Conservation (phyloP, 2,797 vertebrate species). For the Tauraco hartlaubi region DNA sequence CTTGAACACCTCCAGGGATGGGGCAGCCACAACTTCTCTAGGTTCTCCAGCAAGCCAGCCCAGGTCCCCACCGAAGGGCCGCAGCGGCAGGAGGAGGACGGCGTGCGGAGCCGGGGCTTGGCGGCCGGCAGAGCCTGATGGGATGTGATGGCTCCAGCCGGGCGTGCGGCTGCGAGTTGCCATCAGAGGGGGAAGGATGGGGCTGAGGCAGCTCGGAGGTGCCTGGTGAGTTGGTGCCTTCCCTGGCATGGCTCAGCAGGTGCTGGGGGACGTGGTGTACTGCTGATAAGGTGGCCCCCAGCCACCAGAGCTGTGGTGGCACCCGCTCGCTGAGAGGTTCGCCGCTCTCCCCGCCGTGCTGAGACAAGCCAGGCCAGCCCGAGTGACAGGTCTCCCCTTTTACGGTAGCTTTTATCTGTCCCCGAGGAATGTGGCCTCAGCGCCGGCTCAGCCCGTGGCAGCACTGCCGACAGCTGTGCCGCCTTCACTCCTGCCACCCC, state of each 20-base stretch:
- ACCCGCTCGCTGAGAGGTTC: neutral
- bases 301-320: neutral
- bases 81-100: fast-evolving
- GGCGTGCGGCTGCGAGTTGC: neutral
- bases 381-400: slow-evolving; percentile 63
- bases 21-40: too few relatives aligned
- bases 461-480: fast-evolving
- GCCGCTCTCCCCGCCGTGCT: fast-evolving
- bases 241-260: neutral
- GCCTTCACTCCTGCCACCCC: neutral
- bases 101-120: neutral
- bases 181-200: fast-evolving
- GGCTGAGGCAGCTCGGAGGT: neutral
- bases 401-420: slow-evolving; percentile 65
- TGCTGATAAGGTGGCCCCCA: neutral
- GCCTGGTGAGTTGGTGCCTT: neutral
- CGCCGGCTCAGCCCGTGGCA: fast-evolving
- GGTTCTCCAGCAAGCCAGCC: neutral
- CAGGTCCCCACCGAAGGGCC: fast-evolving
- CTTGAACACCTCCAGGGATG: too few relatives aligned
- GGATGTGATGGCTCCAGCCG: neutral
- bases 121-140: neutral
- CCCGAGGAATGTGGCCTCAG: neutral
- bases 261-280: fast-evolving
- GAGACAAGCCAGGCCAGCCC: slow-evolving; percentile 58